Evolutionary conservation across 2,888 invertebrate genomes (phyloP), one percentile per base, ranked within the genome.

Genomic region (Troides helena): DNA sequence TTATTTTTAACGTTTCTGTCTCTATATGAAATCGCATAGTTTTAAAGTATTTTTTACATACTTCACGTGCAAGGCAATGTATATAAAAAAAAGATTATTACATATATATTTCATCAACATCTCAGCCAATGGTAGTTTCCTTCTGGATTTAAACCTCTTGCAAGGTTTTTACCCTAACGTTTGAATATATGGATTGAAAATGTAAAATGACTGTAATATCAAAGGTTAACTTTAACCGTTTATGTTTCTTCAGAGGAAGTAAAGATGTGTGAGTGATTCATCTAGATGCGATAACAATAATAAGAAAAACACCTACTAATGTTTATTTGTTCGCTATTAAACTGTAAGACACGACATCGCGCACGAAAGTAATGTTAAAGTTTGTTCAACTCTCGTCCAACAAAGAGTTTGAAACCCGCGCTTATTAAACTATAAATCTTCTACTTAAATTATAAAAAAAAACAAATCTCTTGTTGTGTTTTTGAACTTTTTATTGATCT

Each of bases 261-360:
- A 25, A 14, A 46, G 12, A 46, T 14, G 3, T 30, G 21, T 21
- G 21, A 21, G 21, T 21, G 21, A n/a, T n/a, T 36, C 4, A 60
- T 65, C 23, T 69, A 12, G 39, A 60, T 10, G 53, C 59, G 59
- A 53, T 68, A 30, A 50, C 30, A 25, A 25, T 68, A 7, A 64
- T 23, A 53, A 43, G 43, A 25, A 61, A 21, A 67, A 67, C 70
- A 65, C 66, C 69, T 71, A 65, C 67, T 67, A 71, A 72, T 71
- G 69, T 53, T n/a, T 73, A 71, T 74, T 67, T 69, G 57, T 65
- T 46, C 69, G 70, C 75, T 74, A 75, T 78, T 73, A 68, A 72
- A 60, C 71, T 81, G 80, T 81, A n/a, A 76, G 73, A 71, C 75
- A 74, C 70, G 73, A 72, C 72, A 74, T 73, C 70, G 74, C 58